Base-by-base conservation (phyloP, 1,140 invertebrate genomes). In the Solenopsis invicta region DNA sequence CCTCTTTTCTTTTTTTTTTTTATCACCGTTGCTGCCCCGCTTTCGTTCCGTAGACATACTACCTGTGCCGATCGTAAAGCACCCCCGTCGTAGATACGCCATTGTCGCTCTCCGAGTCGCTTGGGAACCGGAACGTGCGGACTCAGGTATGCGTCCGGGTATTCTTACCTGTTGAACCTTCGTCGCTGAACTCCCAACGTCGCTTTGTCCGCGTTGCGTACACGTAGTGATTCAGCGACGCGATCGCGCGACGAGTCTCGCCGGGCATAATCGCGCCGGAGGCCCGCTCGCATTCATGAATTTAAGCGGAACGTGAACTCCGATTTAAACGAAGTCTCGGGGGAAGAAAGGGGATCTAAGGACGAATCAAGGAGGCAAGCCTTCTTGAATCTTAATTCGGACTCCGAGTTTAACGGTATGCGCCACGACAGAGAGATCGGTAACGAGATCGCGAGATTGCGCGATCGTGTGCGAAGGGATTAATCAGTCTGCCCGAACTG, bases 131-230 rank as follows among this genome's bases (percentile, higher is more conserved):
- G 78, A 81, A 71, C 78, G 78, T 71, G 66, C 64, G 52, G 64
- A 56, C 37, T 81, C 78, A 81, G 78, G 78, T 81, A 81, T 81
- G 78, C 66, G 66, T 24, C n/a, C 37, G 78, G 64, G 21, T 71
- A 81, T 81, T 81, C 78, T 81, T 81, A 81, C 78, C 78, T 81
- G 78, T 81, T 81, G 78, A 81, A 81, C 78, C 66, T 71, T 71
- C 66, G 34, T 81, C 77, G 77, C n/a, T 45, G 64, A 69, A 54
- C 64, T n/a, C 64, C 45, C 76, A 16, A 45, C 56, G 75, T 37
- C 77, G 77, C 52, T 81, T 81, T 81, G 78, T 81, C 66, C 78
- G 78, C 78, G 64, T 81, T 69, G 64, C 78, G 78, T 81, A 50
- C 13, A 29, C 77, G 78, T 18, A 50, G 76, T 66, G 76, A 67